Evolutionary conservation across 2,113 vertebrate genomes (phyloP).

Genomic region (Gopherus flavomarginatus): DNA sequence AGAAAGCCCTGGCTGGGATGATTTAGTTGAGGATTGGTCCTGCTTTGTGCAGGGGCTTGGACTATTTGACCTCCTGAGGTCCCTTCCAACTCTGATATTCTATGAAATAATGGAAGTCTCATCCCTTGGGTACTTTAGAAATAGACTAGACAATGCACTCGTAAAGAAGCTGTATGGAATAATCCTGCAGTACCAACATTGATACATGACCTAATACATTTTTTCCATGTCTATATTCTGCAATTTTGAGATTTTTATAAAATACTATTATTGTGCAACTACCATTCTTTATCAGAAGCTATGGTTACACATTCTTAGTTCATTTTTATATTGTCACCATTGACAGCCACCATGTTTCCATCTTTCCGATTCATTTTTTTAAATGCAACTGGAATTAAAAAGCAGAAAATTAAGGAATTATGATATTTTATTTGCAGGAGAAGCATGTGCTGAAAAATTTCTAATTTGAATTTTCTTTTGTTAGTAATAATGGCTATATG

Average conservation of each 20-base stretch:
- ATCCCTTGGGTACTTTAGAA: constrained; percentile 52
- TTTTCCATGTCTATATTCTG: constrained; percentile 58
- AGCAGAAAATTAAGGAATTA: constrained; percentile 54
- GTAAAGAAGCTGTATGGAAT: constrained; percentile 42
- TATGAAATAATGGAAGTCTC: constrained; percentile 39
- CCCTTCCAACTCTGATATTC: no score
- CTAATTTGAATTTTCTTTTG: constrained; percentile 20
- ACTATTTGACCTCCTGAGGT: no score
- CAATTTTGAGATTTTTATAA: constrained; percentile 47
- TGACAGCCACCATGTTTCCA: constrained; percentile 57
- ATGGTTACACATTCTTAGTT: constrained; percentile 65
- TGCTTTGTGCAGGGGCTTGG: no score
- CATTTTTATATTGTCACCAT: constrained; percentile 52
- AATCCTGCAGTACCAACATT: constrained; percentile 42
- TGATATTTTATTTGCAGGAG: constrained; percentile 52
- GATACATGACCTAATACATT: constrained; percentile 43
- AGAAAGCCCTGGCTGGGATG: no score
- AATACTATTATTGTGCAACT: constrained; percentile 44
- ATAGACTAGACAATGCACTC: constrained; percentile 52
- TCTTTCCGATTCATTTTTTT: constrained; percentile 56
- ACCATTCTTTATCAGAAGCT: constrained; percentile 58
- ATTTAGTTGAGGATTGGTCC: no score
- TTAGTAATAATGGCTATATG: neutral
- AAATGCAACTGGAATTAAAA: constrained; percentile 45
- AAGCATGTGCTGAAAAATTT: constrained; percentile 53